Conservation (phyloP, 2,113 vertebrate genomes). For the Hassar affinis region DNA sequence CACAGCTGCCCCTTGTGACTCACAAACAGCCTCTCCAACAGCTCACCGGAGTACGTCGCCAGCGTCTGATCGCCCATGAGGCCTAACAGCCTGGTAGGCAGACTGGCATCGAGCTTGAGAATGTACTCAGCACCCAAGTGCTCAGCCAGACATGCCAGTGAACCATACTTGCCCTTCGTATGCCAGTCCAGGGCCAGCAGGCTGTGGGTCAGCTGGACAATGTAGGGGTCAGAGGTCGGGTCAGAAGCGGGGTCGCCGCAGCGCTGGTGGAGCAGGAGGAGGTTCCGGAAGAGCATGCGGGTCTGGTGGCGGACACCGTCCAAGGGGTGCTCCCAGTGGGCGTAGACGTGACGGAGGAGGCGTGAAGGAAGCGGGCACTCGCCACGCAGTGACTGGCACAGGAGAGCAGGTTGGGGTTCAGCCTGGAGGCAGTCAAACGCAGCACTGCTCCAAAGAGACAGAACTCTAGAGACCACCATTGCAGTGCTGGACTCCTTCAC, state of each 20-base stretch:
- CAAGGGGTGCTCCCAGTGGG: constrained; percentile 93
- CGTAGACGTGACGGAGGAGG: constrained; percentile 86
- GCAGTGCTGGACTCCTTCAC: constrained; percentile 86
- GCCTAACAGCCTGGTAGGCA: constrained; percentile 79
- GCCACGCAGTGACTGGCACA: constrained; percentile 74
- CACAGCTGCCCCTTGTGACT: constrained; percentile 83
- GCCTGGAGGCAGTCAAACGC: constrained; percentile 76
- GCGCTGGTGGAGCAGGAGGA: constrained; percentile 80
- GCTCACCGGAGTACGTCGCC: constrained; percentile 88
- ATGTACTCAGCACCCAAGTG: constrained; percentile 79
- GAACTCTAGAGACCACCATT: constrained; percentile 82
- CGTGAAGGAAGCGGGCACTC: constrained; percentile 67
- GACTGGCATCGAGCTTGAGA: constrained; percentile 74
- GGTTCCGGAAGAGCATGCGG: constrained; percentile 84
- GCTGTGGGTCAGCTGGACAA: constrained; percentile 71
- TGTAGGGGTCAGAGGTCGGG: constrained; percentile 73
- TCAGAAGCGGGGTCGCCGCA: constrained; percentile 42
- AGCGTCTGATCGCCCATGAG: constrained; percentile 89
- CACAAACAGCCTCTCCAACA: constrained; percentile 89
- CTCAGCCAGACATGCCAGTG: constrained; percentile 84
- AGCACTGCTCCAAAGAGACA: constrained; percentile 84
- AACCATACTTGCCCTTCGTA: constrained; percentile 87
- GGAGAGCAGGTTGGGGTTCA: constrained; percentile 57
- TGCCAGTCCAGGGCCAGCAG: constrained; percentile 90
- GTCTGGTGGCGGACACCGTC: constrained; percentile 92